Evolutionary conservation across 2,113 vertebrate species (phyloP), one percentile per base, ranked within the genome.

Genomic region (Pterocles gutturalis): DNA sequence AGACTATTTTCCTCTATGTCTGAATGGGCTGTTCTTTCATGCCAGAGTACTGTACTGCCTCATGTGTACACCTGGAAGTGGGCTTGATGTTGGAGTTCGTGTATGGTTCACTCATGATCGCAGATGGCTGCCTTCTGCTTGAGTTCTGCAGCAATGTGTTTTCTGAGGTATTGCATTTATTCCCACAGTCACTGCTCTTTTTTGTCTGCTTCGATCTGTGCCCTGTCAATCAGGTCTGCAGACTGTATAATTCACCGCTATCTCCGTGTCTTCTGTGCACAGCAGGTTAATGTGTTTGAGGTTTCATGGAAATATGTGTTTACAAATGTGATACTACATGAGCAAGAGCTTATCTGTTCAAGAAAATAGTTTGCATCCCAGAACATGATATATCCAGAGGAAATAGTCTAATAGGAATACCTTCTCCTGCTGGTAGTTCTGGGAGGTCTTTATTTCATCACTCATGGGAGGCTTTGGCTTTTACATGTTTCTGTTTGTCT

Each of bases 391-490:
- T 13, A 21, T 57, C 73, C 87, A 79, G 69, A 80, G 76, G 69
- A 87, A 89, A 79, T 1, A 79, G 69, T 57, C 43, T 75, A 38
- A 71, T 41, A 84, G 51, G 28, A 93, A 82, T 51, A 87, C 61
- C 33, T 92, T 73, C 34, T 90, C 33, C 73, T 78, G 33, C 69
- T 84, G 72, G 53, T 91, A 66, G 48, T 89, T 91, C 73, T 76
- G 81, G 76, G 73, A 91, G 48, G 69, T 85, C 65, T 94, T 94
- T 78, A 82, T 93, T 95, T 96, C 81, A 76, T 84, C 77, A 61
- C 48, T 69, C 43, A 22, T 0, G 2, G 51, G 60, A 83, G 51
- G 67, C 38, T 92, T 95, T 87, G 60, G 48, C 46, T 94, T 96
- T 87, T 87, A 84, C 10, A 2, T 58, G 13, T 91, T 89, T 87